Base-by-base conservation (phyloP, 2,888 invertebrate genomes). In the Amphipyra tragopoginis region DNA sequence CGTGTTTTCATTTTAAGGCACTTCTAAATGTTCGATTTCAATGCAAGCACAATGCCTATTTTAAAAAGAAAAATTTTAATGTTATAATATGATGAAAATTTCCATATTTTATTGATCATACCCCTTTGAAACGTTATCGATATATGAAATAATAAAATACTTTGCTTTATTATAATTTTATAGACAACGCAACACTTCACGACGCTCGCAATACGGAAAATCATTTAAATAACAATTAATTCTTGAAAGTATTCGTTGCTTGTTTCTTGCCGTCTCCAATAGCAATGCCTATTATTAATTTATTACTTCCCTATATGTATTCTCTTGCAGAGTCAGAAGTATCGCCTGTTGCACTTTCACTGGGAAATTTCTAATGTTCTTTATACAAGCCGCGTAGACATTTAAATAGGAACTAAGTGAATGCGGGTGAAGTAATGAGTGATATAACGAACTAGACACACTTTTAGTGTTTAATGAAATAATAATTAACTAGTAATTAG, bases 321-420 rank as follows among this genome's bases (percentile, higher is more conserved):
- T 79, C 65, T 77, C 65, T 65, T 63, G 62, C 49, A 55, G 49
- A 57, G 64, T 21, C 36, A 47, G 56, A 59, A 72, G 57, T 65
- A 65, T 61, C 51, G 65, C 13, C 61, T 39, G 40, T 36, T 45
- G 13, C 47, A 78, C 78, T 78, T 78, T 78, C 78, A 77, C 78
- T 64, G 53, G 55, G 49, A 65, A 69, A 65, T 77, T 72, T 75
- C 78, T 80, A 75, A 62, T 68, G 67, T 56, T 78, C 67, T 65
- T 58, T 66, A 69, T 52, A 75, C 75, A 74, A 59, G 43, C 64
- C 59, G 66, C 77, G 75, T 77, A 65, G 39, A 36, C 43, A 76
- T 79, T 72, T 59, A 65, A 72, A 72, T 72, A 52, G 47, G 49
- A 64, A 64, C 57, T 51, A 48, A 69, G 51, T 47, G 53, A 77